Evolutionary conservation across 2,888 invertebrate genomes (phyloP), one percentile per base, ranked within the genome.

Genomic region (Ganaspis brasiliensis): DNA sequence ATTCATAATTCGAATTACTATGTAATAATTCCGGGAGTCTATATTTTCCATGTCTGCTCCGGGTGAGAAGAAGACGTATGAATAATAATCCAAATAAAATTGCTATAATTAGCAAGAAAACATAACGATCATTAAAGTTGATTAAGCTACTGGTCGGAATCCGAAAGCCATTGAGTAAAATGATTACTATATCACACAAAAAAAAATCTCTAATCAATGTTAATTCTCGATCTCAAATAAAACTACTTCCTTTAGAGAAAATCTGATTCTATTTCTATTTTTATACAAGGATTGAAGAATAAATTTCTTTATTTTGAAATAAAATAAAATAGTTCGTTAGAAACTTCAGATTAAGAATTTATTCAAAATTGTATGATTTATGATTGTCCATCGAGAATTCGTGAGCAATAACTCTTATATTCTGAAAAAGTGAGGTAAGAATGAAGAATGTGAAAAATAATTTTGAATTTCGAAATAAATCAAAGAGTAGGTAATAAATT

Each of bases 71-170:
- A 56, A 56, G 21, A 56, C 8, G 16, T 21, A 19, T 56, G 49
- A 56, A 19, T n/a, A 56, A 56, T 24, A 21, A 56, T 24, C 21
- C 10, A 9, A 10, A 21, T 21, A 49, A 49, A 49, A 49, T 49
- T 49, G 16, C 49, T n/a, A n/a, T 56, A 56, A 21, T 24, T 24
- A 56, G 55, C 8, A 56, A 52, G 19, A 52, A 52, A 52, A 19
- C 52, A 19, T 9, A 19, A 56, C 55, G 3, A 56, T 56, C 55
- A 56, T 56, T 56, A 56, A 56, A 21, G 55, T 21, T 56, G 21
- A 56, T 56, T 56, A 56, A 49, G n/a, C 12, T 8, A 21, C 19
- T n/a, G 16, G 19, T 52, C 16, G 55, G 55, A 56, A 21, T 21
- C 21, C 10, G 1, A 56, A 56, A 21, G 10, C 16, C 9, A 12